phyloP scores from a whole-genome alignment of 2,797 vertebrate genomes.

The Micrastur ruficollis region DNA sequence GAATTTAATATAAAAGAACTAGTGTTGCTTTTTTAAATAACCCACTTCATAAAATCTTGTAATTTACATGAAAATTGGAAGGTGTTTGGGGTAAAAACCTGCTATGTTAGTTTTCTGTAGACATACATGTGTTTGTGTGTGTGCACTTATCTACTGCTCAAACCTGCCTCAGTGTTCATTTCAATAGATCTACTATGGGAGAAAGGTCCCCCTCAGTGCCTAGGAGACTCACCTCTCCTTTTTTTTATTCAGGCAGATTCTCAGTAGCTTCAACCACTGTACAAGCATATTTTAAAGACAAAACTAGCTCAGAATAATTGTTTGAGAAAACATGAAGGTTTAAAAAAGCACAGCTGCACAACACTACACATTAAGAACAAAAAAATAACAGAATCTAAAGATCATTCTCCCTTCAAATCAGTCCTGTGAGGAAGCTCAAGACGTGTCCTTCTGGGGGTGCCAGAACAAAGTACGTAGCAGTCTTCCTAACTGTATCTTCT shows the following conservation, averaged over 20 bases:
- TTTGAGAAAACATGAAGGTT: neutral
- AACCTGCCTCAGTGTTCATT: neutral
- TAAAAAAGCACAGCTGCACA: neutral
- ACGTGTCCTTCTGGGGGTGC: neutral
- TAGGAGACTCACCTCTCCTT: neutral
- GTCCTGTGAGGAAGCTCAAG: neutral
- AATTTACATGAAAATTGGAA: neutral
- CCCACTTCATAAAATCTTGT: neutral
- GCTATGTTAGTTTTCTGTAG: neutral
- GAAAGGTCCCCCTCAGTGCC: neutral
- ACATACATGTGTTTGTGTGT: rapidly evolving
- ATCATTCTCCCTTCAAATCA: neutral
- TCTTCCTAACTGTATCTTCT: neutral
- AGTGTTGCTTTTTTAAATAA: neutral
- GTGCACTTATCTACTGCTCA: neutral
- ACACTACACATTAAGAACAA: neutral
- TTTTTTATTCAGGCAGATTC: neutral
- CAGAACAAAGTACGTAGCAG: neutral
- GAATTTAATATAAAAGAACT: neutral
- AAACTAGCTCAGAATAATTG: neutral
- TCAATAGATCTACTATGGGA: neutral
- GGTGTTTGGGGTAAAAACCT: neutral
- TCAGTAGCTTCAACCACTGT: neutral
- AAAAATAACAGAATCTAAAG: neutral
- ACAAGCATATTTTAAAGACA: neutral